Conservation (phyloP, 2,113 vertebrate genomes). For the Acrocephalus arundinaceus region DNA sequence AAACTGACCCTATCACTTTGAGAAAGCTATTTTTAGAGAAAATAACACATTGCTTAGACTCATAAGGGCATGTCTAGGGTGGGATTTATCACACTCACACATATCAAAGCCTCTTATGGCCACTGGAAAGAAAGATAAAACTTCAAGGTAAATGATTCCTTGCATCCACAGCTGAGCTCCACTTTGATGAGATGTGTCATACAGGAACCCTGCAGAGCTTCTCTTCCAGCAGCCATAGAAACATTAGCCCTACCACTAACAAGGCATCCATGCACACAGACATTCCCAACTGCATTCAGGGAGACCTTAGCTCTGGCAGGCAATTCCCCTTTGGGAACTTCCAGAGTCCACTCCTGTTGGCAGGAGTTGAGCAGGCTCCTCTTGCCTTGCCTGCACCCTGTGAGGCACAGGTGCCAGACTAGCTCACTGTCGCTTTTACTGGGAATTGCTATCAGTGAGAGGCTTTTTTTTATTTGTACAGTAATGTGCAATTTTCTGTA, state of each 20-base stretch:
- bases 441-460: neutral
- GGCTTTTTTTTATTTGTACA: neutral
- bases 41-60: neutral
- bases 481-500: neutral
- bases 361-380: neutral
- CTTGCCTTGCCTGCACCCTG: fast-evolving
- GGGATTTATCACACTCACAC: neutral
- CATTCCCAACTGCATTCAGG: neutral
- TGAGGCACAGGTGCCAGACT: neutral
- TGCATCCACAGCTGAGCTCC: neutral
- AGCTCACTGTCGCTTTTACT: neutral
- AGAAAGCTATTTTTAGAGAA: neutral
- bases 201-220: neutral
- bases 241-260: neutral
- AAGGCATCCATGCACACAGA: neutral
- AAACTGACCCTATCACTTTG: neutral
- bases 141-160: neutral
- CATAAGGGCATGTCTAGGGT: neutral
- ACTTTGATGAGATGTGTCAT: neutral
- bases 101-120: neutral
- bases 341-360: neutral
- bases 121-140: neutral
- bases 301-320: neutral
- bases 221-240: neutral
- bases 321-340: neutral